phyloP scores from a whole-genome alignment of 2,797 vertebrate species.

The Lithobates pipiens region DNA sequence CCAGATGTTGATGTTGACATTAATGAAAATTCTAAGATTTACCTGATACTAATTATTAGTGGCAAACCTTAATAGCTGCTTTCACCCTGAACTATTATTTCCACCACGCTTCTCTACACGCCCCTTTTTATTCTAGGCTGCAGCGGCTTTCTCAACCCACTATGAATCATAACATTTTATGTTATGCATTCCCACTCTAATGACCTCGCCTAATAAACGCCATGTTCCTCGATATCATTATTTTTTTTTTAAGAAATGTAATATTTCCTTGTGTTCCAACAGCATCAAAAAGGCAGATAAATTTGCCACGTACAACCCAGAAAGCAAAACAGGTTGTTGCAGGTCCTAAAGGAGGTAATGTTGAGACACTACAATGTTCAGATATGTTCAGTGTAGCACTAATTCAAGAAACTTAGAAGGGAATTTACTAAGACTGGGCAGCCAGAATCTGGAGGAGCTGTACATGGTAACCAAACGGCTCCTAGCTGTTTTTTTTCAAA shows the following conservation, averaged over 20 bases:
- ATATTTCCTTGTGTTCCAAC: constrained; percentile 87
- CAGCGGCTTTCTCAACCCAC: constrained; percentile 45
- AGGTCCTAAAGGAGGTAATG: constrained; percentile 94
- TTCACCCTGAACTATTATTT: constrained; percentile 64
- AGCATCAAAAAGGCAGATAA: constrained; percentile 89
- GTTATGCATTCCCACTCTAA: constrained; percentile 61
- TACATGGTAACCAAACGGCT: no score
- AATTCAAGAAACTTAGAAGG: no score
- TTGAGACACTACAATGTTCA: not conserved
- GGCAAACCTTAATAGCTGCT: not conserved
- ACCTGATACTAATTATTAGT: not conserved
- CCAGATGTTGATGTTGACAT: not conserved
- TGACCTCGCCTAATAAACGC: not conserved
- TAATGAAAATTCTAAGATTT: not conserved
- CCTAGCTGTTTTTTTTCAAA: no score
- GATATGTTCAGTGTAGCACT: not conserved
- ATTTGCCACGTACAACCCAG: constrained; percentile 90
- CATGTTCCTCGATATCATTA: not conserved
- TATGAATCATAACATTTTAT: constrained; percentile 66
- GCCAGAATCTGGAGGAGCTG: no score
- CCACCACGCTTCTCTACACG: constrained; percentile 67
- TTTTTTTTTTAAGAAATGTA: constrained; percentile 75
- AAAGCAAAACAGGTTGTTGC: constrained; percentile 97
- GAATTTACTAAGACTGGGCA: no score
- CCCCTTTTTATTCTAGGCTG: constrained; percentile 66